Percentiles rank a stretch among this genome's conserved stretches.
phyloP scores from a whole-genome alignment of 2,113 vertebrate species.

The Sturnus vulgaris region DNA sequence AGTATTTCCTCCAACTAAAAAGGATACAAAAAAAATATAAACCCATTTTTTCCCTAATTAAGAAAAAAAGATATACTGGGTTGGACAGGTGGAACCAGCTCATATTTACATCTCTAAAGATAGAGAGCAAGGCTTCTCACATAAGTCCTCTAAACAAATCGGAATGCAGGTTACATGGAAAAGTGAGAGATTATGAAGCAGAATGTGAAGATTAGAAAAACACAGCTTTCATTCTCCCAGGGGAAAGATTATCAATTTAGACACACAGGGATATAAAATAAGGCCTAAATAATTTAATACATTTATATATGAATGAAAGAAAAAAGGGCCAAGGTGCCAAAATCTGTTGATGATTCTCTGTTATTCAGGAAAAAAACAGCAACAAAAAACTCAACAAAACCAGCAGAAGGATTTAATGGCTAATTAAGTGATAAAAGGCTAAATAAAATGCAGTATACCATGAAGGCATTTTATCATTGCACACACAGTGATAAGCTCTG shows the following conservation, averaged over 20 bases:
- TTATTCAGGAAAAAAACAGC: not conserved
- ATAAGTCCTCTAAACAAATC: not conserved
- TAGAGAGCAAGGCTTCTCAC: not conserved
- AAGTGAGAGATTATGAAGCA: not conserved
- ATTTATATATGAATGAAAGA: not conserved
- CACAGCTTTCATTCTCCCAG: not conserved
- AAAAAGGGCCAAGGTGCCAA: not conserved
- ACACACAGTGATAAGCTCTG: not conserved
- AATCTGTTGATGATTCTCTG: not conserved
- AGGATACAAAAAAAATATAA: not conserved
- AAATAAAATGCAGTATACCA: not conserved
- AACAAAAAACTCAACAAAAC: not conserved
- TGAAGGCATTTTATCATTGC: not conserved
- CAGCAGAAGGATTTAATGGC: not conserved
- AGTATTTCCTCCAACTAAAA: not conserved
- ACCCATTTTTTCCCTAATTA: not conserved
- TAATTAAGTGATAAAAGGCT: not conserved
- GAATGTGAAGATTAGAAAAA: not conserved
- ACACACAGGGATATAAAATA: not conserved
- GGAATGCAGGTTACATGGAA: not conserved
- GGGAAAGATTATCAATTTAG: not conserved
- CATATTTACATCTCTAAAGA: not conserved
- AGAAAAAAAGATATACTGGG: not conserved
- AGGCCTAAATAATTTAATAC: not conserved
- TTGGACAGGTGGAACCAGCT: not conserved